Conservation (phyloP, 2,888 invertebrate genomes). For the Petrolisthes cinctipes region DNA sequence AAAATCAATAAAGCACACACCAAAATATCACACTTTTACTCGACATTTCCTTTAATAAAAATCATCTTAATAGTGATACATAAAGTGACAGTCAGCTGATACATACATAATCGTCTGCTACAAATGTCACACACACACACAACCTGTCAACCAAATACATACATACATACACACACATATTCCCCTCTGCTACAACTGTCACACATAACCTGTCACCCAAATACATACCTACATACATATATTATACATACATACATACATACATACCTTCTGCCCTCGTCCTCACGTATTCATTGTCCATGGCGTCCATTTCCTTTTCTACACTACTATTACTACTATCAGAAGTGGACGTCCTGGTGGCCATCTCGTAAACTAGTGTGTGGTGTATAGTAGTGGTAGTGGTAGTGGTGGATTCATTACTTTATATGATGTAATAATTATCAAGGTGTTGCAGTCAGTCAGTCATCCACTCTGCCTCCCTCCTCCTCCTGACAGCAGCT, state of each 20-base stretch:
- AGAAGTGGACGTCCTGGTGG: slow-evolving; percentile 31
- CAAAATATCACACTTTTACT: background rate
- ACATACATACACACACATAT: too few species aligned
- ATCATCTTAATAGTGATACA: background rate
- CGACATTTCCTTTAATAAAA: background rate
- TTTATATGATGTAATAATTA: too few species aligned
- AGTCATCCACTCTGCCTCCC: too few species aligned
- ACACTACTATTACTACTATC: background rate
- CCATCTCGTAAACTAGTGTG: slow-evolving; percentile 1
- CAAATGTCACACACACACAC: background rate
- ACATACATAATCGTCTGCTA: background rate
- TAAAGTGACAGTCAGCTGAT: slow-evolving; percentile 14
- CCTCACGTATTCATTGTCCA: background rate
- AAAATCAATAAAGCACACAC: too few species aligned
- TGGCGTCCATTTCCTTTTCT: slow-evolving; percentile 9
- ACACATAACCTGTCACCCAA: too few species aligned
- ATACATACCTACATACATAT: background rate
- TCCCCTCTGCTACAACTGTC: background rate
- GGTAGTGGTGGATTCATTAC: too few species aligned
- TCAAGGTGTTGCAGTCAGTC: too few species aligned
- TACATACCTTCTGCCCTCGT: background rate
- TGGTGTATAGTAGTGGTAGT: too few species aligned
- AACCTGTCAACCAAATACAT: too few species aligned
- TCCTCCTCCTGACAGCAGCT: too few species aligned
- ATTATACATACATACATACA: background rate